Conservation (phyloP, 1,140 invertebrate genomes). For the Caenorhabditis latens region DNA sequence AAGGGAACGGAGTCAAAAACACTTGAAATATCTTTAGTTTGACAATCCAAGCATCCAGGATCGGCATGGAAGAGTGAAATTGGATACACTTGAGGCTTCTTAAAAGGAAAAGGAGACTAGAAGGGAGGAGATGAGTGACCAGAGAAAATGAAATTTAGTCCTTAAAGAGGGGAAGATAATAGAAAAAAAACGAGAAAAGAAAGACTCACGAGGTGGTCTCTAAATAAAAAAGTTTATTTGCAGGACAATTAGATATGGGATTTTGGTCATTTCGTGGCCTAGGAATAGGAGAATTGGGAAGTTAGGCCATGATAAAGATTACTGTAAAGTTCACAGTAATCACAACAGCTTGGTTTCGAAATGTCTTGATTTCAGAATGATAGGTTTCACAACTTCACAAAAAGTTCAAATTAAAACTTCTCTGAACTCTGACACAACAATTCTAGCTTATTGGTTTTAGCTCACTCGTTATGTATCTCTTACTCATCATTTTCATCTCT, state of each 20-base stretch:
- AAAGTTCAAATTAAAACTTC: too few species aligned
- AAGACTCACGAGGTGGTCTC: not conserved
- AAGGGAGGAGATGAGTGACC: constrained; percentile 4
- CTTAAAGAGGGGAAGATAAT: not conserved
- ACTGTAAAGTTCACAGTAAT: too few species aligned
- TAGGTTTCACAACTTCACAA: too few species aligned
- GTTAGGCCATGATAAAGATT: too few species aligned
- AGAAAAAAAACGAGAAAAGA: not conserved
- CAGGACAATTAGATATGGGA: too few species aligned
- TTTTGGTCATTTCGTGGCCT: too few species aligned
- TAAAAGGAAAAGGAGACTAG: not conserved
- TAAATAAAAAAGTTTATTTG: not conserved
- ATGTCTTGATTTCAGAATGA: too few species aligned
- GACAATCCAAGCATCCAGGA: not conserved
- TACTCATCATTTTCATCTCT: not conserved
- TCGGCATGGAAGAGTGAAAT: not conserved
- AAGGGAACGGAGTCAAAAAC: not conserved
- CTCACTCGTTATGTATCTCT: not conserved
- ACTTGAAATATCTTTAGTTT: constrained; percentile 9
- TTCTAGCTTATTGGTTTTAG: not conserved
- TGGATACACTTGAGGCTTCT: constrained; percentile 32
- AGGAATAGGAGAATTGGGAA: not conserved
- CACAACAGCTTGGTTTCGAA: too few species aligned
- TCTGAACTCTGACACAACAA: too few species aligned
- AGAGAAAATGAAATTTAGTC: constrained; percentile 52